These are phyloP conservation scores for Scaptodrosophila latifasciaeformis DNA, from an alignment of 2,888 invertebrate species.

Conservation along the genomic window DNA sequence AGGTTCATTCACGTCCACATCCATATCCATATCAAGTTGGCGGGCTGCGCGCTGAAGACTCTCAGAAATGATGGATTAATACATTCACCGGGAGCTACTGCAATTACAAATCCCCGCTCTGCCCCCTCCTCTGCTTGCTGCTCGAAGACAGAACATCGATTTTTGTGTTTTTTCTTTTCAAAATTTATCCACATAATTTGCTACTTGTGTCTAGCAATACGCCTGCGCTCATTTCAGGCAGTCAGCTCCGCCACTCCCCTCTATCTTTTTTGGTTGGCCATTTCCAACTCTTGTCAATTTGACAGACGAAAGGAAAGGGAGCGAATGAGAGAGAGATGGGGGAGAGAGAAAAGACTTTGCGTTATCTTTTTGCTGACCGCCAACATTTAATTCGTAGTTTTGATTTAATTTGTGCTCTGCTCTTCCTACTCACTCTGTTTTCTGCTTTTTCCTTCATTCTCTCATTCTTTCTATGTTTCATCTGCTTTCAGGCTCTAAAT, in stretches of 20 bases:
- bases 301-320: too few relatives aligned
- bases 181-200: slow-evolving; percentile 17
- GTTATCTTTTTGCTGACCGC: not conserved
- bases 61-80: slow-evolving; percentile 63
- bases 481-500: slow-evolving; percentile 90
- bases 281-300: slow-evolving; percentile 32
- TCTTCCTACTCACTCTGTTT: not conserved
- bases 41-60: slow-evolving; percentile 8
- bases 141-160: slow-evolving; percentile 25
- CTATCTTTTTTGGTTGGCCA: slow-evolving; percentile 10
- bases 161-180: slow-evolving; percentile 20
- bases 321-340: too few relatives aligned
- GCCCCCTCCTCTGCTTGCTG: not conserved
- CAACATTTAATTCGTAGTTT: slow-evolving; percentile 61
- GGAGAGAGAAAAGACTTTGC: too few relatives aligned
- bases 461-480: slow-evolving; percentile 11
- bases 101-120: slow-evolving; percentile 37
- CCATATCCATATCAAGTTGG: slow-evolving; percentile 3
- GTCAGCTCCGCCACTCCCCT: not conserved
- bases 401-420: slow-evolving; percentile 50
- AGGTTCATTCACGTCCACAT: slow-evolving; percentile 9
- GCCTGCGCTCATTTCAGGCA: not conserved
- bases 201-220: slow-evolving; percentile 14
- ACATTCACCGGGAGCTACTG: slow-evolving; percentile 60
- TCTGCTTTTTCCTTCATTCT: not conserved